Evolutionary conservation across 2,113 vertebrate species (phyloP).

Genomic region (Caranx ignobilis): DNA sequence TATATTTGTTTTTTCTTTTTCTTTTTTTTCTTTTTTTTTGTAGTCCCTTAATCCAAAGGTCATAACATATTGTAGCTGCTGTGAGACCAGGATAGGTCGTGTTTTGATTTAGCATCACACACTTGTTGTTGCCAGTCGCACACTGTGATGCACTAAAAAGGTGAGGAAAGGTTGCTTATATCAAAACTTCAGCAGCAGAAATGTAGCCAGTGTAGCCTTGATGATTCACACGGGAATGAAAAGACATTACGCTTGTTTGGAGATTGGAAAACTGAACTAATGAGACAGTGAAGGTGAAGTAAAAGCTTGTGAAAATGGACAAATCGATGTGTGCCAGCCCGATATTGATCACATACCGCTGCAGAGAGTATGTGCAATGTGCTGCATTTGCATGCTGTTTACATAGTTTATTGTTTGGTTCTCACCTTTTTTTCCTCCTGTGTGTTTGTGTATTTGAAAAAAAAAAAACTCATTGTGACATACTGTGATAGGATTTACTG

Average conservation of each 20-base stretch:
- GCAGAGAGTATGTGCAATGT: not conserved
- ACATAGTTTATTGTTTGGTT: not conserved
- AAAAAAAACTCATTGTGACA: too few species aligned
- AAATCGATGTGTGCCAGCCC: not conserved
- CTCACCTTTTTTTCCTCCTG: not conserved
- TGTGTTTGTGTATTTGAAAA: too few species aligned
- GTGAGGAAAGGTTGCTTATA: not conserved
- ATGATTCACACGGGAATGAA: conserved; percentile 8
- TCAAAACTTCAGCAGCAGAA: not conserved
- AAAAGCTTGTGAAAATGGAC: conserved; percentile 8
- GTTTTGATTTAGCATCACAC: not conserved
- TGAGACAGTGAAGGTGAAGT: conserved; percentile 1
- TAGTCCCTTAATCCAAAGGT: not conserved
- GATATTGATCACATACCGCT: conserved; percentile 6
- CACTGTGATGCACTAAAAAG: not conserved
- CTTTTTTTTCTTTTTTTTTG: not conserved
- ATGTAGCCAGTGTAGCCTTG: not conserved
- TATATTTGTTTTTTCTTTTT: not conserved
- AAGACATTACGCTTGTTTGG: not conserved
- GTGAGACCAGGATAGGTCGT: not conserved
- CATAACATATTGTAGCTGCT: not conserved
- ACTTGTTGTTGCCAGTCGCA: not conserved
- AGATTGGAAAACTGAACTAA: conserved; percentile 13
- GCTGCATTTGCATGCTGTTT: not conserved
- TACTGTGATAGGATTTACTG: not conserved